Percentiles rank a stretch among this genome's conserved stretches.
Conservation (phyloP, 2,888 invertebrate species). For the Troilus luridus region DNA sequence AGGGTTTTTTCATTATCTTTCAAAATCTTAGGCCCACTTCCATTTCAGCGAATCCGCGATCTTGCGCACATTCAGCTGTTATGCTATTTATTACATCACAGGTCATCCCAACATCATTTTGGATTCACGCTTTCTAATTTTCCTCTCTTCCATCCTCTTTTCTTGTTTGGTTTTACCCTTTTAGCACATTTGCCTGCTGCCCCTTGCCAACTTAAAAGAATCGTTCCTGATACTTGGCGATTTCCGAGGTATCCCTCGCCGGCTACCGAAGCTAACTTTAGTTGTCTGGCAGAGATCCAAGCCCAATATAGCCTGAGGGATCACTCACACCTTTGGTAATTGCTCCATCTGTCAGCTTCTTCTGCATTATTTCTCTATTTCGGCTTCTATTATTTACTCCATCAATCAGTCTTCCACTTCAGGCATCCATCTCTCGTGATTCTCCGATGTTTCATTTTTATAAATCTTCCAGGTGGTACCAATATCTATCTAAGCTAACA, state of each 20-base stretch:
- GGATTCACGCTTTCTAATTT: too few species aligned
- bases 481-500: background rate
- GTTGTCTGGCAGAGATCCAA: background rate
- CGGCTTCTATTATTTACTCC: background rate
- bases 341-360: background rate
- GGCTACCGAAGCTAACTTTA: background rate
- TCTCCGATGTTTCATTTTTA: background rate
- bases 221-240: too few species aligned
- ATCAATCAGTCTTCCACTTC: background rate
- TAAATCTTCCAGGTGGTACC: background rate
- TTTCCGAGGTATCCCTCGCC: too few species aligned
- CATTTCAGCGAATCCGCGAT: too few species aligned
- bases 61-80: too few species aligned
- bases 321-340: slow-evolving; percentile 24
- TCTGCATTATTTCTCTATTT: slow-evolving; percentile 14
- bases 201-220: background rate
- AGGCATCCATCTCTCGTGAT: background rate
- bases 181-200: too few species aligned
- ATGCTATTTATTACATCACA: too few species aligned
- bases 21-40: too few species aligned
- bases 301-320: background rate
- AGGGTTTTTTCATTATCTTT: too few species aligned
- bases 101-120: too few species aligned
- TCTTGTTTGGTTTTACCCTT: too few species aligned
- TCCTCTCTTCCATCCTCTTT: too few species aligned